These are phyloP conservation scores for Myiozetetes cayanensis DNA, from an alignment of 2,113 vertebrate species.

Conservation along the genomic window DNA sequence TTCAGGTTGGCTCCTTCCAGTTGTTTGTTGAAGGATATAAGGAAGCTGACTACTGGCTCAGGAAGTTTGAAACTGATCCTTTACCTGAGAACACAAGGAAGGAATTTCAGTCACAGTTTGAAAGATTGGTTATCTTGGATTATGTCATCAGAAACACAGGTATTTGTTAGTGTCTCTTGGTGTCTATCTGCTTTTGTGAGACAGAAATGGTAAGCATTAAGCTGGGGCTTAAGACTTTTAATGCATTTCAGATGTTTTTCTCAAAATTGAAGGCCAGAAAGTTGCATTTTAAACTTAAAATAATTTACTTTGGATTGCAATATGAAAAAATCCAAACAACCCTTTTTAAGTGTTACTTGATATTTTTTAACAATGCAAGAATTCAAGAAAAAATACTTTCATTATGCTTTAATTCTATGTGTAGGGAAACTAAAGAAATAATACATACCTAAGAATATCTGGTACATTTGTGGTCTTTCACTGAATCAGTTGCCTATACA, in stretches of 20 bases:
- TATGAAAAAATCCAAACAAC: not conserved
- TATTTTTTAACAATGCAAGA: not conserved
- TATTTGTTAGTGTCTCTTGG: slow-evolving; percentile 2
- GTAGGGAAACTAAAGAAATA: not conserved
- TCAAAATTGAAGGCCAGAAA: not conserved
- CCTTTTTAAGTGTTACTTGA: not conserved
- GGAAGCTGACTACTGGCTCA: slow-evolving; percentile 95
- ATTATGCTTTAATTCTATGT: not conserved
- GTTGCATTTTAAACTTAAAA: not conserved
- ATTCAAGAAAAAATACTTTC: not conserved
- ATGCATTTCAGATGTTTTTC: not conserved
- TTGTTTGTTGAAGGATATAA: slow-evolving; percentile 95
- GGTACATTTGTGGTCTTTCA: not conserved
- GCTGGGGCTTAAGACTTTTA: not conserved
- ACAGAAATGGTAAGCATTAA: not conserved
- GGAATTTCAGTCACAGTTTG: slow-evolving; percentile 95
- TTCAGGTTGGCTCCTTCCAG: slow-evolving; percentile 97
- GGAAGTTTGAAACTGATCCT: slow-evolving; percentile 94
- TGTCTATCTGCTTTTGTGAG: not conserved
- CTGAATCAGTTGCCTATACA: not conserved
- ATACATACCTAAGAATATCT: not conserved
- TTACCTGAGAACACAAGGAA: slow-evolving; percentile 96
- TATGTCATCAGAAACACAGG: slow-evolving; percentile 98
- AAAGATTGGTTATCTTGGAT: slow-evolving; percentile 92
- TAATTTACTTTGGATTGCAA: not conserved